Evolutionary conservation across 2,797 vertebrate genomes (phyloP), one percentile per base, ranked within the genome.

Genomic region (Sparidentex hasta): DNA sequence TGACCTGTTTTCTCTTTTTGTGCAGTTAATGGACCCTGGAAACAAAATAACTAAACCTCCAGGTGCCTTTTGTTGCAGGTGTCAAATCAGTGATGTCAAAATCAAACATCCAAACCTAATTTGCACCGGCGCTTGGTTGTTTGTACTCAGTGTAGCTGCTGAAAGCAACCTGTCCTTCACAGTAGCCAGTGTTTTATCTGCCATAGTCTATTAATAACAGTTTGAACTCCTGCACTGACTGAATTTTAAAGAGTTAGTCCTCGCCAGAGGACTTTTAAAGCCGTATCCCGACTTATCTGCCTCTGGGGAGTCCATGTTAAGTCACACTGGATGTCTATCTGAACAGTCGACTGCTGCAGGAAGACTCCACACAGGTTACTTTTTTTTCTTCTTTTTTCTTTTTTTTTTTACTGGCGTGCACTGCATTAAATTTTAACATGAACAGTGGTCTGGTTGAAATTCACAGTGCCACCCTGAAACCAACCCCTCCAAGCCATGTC

Each of bases 391-490:
- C n/a, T n/a, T n/a, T n/a, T 25, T 25, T 25, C 3, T 25, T 25
- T 25, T 62, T 74, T 29, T 33, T 38, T 38, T 38, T 61, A 20
- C 57, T 65, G 71, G 18, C 71, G 14, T 64, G 55, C 29, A 4
- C 57, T 33, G 29, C 41, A 65, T 82, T 46, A 73, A 54, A 55
- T 77, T 75, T 75, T 69, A 72, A 33, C 18, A 27, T 56, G 74
- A 80, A 71, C 52, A 55, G 68, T n/a, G 44, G 46, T 74, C 78
- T 82, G 61, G 82, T 85, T 91, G 73, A 89, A 90, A 91, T 91
- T 83, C 87, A 68, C 65, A 65, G 76, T 54, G 41, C 55, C 75
- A 61, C 82, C 77, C 82, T 80, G 72, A 76, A 81, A 80, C 50
- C 65, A 64, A 38, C 65, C 84, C 82, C 84, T 79, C 62, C 58